phyloP scores from a whole-genome alignment of 2,113 vertebrate genomes.

The Antechinus stuartii region DNA sequence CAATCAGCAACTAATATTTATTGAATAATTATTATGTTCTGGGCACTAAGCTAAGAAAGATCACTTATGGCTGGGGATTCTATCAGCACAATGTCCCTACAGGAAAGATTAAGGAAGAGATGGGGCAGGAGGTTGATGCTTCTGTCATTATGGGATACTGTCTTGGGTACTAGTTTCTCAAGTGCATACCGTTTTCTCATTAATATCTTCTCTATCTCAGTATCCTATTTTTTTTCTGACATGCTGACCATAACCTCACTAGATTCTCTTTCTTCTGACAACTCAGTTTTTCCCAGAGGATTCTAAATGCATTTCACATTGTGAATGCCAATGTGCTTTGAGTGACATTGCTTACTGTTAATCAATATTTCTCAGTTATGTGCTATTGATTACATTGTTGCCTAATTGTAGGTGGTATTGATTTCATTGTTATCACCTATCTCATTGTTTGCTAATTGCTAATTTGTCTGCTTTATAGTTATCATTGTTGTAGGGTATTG shows the following conservation, averaged over 20 bases:
- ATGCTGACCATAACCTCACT: neutral
- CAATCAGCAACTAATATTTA: neutral
- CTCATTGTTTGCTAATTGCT: neutral
- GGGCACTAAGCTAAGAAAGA: neutral
- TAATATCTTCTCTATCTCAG: neutral
- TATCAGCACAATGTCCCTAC: neutral
- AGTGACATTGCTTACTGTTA: neutral
- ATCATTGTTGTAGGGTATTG: neutral
- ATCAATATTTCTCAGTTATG: neutral
- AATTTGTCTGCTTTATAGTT: neutral
- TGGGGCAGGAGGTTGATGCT: neutral
- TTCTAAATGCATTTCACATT: neutral
- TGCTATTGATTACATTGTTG: neutral
- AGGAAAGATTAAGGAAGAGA: neutral
- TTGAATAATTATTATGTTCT: neutral
- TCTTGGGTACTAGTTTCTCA: neutral
- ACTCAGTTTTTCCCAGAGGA: neutral
- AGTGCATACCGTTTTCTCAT: neutral
- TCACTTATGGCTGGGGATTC: neutral
- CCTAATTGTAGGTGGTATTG: neutral
- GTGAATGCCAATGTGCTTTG: neutral
- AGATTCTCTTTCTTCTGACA: neutral
- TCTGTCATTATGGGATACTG: neutral
- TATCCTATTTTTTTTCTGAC: neutral
- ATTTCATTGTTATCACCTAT: neutral